Evolutionary conservation across 2,113 vertebrate species (phyloP).

Genomic region (Spilogale gracilis): DNA sequence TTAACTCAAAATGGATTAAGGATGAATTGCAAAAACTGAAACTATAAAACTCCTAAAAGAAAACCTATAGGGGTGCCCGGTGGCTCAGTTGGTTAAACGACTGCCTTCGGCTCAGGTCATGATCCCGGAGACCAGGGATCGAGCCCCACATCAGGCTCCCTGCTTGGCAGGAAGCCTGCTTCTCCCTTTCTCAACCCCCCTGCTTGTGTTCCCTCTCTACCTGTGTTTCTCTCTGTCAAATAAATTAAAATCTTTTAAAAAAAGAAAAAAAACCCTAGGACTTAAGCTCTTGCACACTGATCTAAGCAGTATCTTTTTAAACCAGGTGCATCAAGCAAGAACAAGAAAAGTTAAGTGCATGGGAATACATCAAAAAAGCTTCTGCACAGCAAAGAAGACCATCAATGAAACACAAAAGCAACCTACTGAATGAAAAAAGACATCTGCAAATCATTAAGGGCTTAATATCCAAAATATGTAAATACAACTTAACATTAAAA

Average conservation of each 20-base stretch:
- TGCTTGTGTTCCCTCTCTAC: too few species aligned
- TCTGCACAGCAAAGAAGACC: background rate
- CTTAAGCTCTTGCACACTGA: background rate
- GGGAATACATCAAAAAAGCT: background rate
- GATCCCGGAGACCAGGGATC: too few species aligned
- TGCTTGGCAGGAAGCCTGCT: too few species aligned
- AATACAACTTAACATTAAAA: background rate
- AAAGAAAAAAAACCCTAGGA: too few species aligned
- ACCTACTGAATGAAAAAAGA: background rate
- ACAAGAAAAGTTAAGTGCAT: accelerated
- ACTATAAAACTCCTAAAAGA: background rate
- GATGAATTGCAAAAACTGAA: background rate
- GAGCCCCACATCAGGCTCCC: too few species aligned
- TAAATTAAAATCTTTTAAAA: too few species aligned
- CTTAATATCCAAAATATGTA: background rate
- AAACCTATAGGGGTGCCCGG: background rate
- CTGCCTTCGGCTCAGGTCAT: too few species aligned
- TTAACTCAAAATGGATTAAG: background rate
- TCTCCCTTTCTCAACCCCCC: too few species aligned
- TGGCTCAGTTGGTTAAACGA: too few species aligned
- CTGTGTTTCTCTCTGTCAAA: too few species aligned
- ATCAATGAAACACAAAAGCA: background rate
- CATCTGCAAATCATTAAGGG: background rate
- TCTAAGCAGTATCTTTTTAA: background rate
- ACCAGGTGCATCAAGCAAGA: background rate